Conservation (phyloP, 2,888 invertebrate genomes). For the Tortrix viridana region DNA sequence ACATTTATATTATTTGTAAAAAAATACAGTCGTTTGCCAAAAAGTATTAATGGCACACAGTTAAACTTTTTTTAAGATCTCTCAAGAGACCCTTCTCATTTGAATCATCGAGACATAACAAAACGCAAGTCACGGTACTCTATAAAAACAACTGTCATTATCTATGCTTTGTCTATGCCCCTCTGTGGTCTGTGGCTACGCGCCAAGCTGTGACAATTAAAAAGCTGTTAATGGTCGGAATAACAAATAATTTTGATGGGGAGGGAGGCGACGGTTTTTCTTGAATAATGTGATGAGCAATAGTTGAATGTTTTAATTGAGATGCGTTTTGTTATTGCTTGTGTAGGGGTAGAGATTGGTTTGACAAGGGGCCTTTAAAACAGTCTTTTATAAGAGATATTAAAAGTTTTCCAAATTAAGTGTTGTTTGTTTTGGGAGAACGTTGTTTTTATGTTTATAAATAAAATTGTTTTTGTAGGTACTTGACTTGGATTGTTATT, state of each 20-base stretch:
- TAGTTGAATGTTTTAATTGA: constrained; percentile 5
- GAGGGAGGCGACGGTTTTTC: constrained; percentile 29
- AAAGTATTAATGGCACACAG: no score
- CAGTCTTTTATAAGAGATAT: not conserved
- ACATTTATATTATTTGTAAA: no score
- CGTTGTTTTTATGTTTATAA: no score
- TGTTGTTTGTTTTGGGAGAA: no score
- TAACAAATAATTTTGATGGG: constrained; percentile 60
- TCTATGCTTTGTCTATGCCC: constrained; percentile 40
- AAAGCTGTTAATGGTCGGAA: constrained; percentile 66
- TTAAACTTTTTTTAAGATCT: not conserved
- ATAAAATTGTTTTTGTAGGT: no score
- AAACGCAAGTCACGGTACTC: constrained; percentile 46
- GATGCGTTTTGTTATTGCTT: not conserved
- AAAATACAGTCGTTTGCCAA: no score
- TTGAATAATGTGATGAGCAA: constrained; percentile 11
- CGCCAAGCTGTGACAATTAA: constrained; percentile 58
- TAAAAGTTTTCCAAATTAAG: not conserved
- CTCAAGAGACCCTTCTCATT: no score
- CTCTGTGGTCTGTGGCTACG: constrained; percentile 11
- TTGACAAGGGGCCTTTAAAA: no score
- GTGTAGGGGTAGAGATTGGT: no score
- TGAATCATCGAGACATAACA: constrained; percentile 12
- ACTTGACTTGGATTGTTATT: no score
- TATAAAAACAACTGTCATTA: constrained; percentile 48